These are phyloP conservation scores for Leptopilina syphax DNA, from an alignment of 2,888 invertebrate species.

Conservation along the genomic window DNA sequence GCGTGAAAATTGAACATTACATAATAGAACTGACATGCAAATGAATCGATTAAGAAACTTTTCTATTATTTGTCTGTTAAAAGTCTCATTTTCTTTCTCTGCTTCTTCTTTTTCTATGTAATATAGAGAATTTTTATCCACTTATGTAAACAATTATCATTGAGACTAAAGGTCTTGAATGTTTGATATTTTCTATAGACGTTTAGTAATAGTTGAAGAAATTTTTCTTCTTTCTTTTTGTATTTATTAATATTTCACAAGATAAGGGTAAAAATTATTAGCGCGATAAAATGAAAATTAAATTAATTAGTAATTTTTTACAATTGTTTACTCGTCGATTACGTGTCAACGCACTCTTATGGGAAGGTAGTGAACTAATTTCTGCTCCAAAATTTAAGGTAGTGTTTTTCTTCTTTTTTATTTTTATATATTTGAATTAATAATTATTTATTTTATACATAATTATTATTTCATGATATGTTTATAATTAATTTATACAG, in stretches of 20 bases:
- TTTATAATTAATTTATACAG: no score
- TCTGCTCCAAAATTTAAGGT: conserved; percentile 40
- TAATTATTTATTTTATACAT: no score
- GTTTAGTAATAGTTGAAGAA: not conserved
- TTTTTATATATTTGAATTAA: not conserved
- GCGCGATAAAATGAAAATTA: conserved; percentile 46
- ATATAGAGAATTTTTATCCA: not conserved
- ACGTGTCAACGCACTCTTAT: conserved; percentile 13
- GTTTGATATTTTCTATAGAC: not conserved
- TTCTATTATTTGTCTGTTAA: not conserved
- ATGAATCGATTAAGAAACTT: not conserved
- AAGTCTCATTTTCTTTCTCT: not conserved
- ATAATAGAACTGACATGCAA: not conserved
- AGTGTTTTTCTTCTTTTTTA: not conserved
- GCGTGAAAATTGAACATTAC: not conserved
- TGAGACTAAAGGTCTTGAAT: conserved; percentile 6
- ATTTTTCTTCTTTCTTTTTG: no score
- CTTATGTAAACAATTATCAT: not conserved
- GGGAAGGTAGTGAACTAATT: conserved; percentile 35
- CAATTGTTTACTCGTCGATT: conserved; percentile 15
- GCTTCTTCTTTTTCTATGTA: no score
- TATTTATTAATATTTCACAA: no score
- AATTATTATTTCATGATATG: no score
- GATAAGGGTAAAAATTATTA: not conserved
- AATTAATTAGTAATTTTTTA: conserved; percentile 46